A percentile compares a stretch with the other conserved stretches of the same genome.
These are phyloP conservation scores for Lepus europaeus DNA, from an alignment of 2,113 vertebrate species.

Conservation along the genomic window DNA sequence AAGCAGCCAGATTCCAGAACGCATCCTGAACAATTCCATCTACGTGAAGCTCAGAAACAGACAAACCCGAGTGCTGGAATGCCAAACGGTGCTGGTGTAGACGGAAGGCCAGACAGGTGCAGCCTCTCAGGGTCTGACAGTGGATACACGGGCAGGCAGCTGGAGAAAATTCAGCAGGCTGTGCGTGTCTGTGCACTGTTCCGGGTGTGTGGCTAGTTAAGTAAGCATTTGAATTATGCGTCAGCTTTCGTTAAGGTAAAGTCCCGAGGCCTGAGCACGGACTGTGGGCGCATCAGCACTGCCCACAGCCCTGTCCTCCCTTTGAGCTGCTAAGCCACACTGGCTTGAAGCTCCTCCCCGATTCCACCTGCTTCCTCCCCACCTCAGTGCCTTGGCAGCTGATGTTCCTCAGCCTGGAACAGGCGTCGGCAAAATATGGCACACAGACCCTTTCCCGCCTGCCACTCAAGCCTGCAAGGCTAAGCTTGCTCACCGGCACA, in stretches of 20 bases:
- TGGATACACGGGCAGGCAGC: not conserved
- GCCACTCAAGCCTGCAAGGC: not conserved
- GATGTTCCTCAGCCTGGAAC: not conserved
- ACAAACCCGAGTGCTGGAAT: not conserved
- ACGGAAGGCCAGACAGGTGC: not conserved
- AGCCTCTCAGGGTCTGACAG: not conserved
- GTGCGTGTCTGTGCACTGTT: not conserved
- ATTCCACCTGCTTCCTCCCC: not conserved
- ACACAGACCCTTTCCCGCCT: not conserved
- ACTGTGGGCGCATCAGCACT: not conserved
- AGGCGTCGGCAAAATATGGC: not conserved
- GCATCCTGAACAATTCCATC: not conserved
- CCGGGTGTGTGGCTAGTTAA: not conserved
- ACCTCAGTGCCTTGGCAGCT: too few relatives aligned
- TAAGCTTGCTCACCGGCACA: not conserved
- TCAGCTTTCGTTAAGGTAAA: not conserved
- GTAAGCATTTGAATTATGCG: not conserved
- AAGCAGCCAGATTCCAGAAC: not conserved
- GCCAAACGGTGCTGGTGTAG: not conserved
- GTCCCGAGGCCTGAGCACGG: not conserved
- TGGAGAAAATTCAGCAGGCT: slow-evolving; percentile 7
- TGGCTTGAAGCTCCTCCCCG: not conserved
- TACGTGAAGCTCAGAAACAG: not conserved
- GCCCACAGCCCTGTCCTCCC: not conserved
- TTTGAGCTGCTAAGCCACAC: not conserved